phyloP scores from a whole-genome alignment of 2,888 invertebrate genomes.

The Orthosia incerta region DNA sequence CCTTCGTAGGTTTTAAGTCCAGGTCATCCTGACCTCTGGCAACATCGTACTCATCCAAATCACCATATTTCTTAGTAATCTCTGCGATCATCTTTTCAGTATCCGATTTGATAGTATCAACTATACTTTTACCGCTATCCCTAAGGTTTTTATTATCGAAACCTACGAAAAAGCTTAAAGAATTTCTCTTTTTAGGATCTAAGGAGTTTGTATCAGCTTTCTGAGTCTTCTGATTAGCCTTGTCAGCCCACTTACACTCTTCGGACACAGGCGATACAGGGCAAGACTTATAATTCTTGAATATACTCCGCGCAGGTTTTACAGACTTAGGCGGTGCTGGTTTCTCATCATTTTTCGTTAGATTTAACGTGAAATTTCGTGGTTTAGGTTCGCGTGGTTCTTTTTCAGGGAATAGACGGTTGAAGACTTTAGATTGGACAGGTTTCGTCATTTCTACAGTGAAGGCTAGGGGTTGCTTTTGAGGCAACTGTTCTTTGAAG shows the following conservation, averaged over 20 bases:
- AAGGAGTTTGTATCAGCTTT: slow-evolving; percentile 81
- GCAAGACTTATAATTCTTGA: slow-evolving; percentile 94
- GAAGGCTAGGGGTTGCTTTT: slow-evolving; percentile 78
- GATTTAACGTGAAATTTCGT: slow-evolving; percentile 85
- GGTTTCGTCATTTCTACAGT: slow-evolving; percentile 83
- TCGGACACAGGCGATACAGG: slow-evolving; percentile 96
- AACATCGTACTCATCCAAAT: slow-evolving; percentile 89
- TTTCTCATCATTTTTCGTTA: slow-evolving; percentile 81
- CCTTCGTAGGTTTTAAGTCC: slow-evolving; percentile 85
- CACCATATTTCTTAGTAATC: slow-evolving; percentile 92
- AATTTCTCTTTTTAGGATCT: slow-evolving; percentile 90
- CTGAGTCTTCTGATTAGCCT: slow-evolving; percentile 73
- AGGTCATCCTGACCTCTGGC: slow-evolving; percentile 73
- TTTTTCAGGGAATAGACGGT: slow-evolving; percentile 84
- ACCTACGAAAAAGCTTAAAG: slow-evolving; percentile 93
- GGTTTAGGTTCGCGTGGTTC: slow-evolving; percentile 75
- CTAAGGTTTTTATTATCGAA: slow-evolving; percentile 87
- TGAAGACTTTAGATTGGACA: slow-evolving; percentile 85
- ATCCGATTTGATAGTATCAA: slow-evolving; percentile 92
- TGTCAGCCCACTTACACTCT: slow-evolving; percentile 93
- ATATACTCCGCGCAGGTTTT: slow-evolving; percentile 87
- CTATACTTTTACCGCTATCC: slow-evolving; percentile 90
- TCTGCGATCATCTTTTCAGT: slow-evolving; percentile 93
- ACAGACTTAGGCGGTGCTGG: slow-evolving; percentile 80
- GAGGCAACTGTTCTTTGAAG: slow-evolving; percentile 82